Conservation (phyloP, 1,140 invertebrate species). For the Pseudomyrmex gracilis region DNA sequence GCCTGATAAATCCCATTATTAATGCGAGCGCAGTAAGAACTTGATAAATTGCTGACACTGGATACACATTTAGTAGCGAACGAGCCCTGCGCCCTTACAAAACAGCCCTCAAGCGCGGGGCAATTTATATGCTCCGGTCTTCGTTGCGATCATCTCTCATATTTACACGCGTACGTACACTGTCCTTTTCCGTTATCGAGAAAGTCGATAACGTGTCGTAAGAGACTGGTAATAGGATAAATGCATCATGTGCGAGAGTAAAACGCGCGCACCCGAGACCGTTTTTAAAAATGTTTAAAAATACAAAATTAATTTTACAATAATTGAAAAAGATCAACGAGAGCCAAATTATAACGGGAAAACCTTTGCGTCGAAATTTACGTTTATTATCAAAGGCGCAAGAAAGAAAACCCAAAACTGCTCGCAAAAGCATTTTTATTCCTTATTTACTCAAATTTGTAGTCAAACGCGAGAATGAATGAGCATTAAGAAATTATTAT, state of each 20-base stretch:
- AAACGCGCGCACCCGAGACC: neutral
- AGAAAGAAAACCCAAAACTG: too few species aligned
- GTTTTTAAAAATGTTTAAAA: too few species aligned
- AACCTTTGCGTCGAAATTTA: too few species aligned
- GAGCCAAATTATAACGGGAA: too few species aligned
- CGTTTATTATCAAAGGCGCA: too few species aligned
- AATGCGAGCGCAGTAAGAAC: slow-evolving; percentile 61
- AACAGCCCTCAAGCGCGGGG: slow-evolving; percentile 37
- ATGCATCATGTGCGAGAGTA: neutral
- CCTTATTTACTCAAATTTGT: too few species aligned
- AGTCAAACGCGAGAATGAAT: too few species aligned
- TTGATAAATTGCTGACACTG: slow-evolving; percentile 69
- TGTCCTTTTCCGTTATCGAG: slow-evolving; percentile 40
- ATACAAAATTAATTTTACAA: too few species aligned
- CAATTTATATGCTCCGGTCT: slow-evolving; percentile 53
- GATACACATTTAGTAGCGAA: slow-evolving; percentile 44
- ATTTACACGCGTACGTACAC: slow-evolving; percentile 45
- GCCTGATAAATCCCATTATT: slow-evolving; percentile 74
- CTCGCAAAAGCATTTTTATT: too few species aligned
- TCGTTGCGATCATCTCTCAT: slow-evolving; percentile 31
- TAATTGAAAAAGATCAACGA: too few species aligned
- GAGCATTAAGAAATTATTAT: neutral
- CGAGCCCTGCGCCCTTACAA: slow-evolving; percentile 60
- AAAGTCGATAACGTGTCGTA: slow-evolving; percentile 40
- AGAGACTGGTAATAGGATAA: slow-evolving; percentile 36